These are phyloP conservation scores for Rhagophthalmus giganteus DNA, from an alignment of 2,888 invertebrate genomes.

Conservation along the genomic window DNA sequence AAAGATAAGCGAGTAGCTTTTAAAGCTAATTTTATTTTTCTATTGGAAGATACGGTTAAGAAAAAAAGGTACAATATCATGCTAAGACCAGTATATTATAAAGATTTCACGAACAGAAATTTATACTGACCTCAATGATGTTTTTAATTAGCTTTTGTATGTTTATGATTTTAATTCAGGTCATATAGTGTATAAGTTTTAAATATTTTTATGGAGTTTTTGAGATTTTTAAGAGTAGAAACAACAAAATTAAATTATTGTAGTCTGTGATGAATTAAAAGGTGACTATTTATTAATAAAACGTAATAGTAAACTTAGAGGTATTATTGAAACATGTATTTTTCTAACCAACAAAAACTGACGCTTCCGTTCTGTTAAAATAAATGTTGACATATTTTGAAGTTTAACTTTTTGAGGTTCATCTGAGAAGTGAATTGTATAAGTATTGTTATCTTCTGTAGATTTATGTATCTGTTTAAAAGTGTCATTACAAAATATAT, in stretches of 20 bases:
- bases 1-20: conserved; percentile 39
- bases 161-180: conserved; percentile 29
- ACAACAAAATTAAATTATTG: conserved; percentile 49
- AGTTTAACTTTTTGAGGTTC: conserved; percentile 48
- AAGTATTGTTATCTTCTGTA: conserved; percentile 50
- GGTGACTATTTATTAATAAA: conserved; percentile 56
- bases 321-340: conserved; percentile 52
- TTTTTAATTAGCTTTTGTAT: conserved; percentile 25
- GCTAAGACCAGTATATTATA: conserved; percentile 7
- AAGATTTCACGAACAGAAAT: conserved; percentile 26
- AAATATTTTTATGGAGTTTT: conserved; percentile 21
- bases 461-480: conserved; percentile 43
- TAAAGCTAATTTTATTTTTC: conserved; percentile 46
- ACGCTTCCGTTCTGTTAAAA: conserved; percentile 51
- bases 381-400: conserved; percentile 47
- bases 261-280: conserved; percentile 57
- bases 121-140: conserved; percentile 30
- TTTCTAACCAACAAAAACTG: conserved; percentile 46
- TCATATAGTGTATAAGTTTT: conserved; percentile 31
- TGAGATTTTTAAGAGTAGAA: conserved; percentile 32
- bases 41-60: conserved; percentile 36
- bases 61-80: conserved; percentile 29
- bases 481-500: conserved; percentile 46
- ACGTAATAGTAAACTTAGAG: conserved; percentile 47
- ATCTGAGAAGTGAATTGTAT: conserved; percentile 44